phyloP scores from a whole-genome alignment of 2,797 vertebrate species.

The Pelobates cultripes region DNA sequence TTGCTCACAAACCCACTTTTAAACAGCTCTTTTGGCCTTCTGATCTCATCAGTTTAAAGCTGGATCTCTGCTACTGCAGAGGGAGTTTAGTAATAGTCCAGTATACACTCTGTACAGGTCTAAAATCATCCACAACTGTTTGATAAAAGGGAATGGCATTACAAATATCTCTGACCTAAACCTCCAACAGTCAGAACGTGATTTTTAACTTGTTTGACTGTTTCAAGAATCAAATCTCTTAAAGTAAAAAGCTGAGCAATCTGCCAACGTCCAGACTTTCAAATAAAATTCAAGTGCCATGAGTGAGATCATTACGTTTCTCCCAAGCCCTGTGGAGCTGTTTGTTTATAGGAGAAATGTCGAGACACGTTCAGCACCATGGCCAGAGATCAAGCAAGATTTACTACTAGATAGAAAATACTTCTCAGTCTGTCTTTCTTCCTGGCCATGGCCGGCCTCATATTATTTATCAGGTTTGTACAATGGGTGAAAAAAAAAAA shows the following conservation, averaged over 20 bases:
- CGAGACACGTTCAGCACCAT: constrained; percentile 56
- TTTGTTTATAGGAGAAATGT: neutral
- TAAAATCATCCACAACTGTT: neutral
- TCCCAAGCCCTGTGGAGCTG: constrained; percentile 60
- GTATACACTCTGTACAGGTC: neutral
- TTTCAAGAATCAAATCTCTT: neutral
- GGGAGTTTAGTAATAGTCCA: neutral
- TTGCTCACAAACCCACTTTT: no score
- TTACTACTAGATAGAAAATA: neutral
- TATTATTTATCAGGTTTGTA: no score
- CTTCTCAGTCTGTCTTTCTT: no score
- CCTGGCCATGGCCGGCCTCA: no score
- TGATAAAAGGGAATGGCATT: neutral
- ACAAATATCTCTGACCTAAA: neutral
- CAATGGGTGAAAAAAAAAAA: no score
- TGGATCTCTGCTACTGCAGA: neutral
- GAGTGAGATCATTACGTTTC: neutral
- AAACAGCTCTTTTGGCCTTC: neutral
- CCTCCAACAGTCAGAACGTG: neutral
- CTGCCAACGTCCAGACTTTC: neutral
- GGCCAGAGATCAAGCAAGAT: constrained; percentile 57
- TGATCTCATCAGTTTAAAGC: neutral
- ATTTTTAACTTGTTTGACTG: neutral
- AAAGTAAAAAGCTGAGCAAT: neutral
- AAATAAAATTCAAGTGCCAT: neutral